Base-by-base conservation (phyloP, 2,888 invertebrate species). In the Meteorus cinctellus region DNA sequence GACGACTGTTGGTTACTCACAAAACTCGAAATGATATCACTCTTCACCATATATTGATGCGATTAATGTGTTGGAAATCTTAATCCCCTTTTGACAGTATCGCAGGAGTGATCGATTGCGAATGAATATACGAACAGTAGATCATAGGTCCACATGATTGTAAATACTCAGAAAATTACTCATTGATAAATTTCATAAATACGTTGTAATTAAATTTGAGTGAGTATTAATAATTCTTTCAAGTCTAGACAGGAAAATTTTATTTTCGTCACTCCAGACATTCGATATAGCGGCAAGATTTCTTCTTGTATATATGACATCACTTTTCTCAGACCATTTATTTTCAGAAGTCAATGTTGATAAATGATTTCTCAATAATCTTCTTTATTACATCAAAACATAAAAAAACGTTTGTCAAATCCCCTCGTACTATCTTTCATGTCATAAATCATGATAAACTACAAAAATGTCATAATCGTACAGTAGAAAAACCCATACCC, bases 41-140 rank as follows among this genome's bases (percentile, higher is more conserved):
- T 14, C 36, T 70, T 5, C 45, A 70, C 66, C 65, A 77, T 71
- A 19, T 55, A 71, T 71, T 48, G 19, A 48, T 29, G 62, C 34
- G 74, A 74, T 74, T 73, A 76, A 41, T 59, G 60, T 66, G 59
- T 41, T 65, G 24, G 69, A 77, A 80, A 79, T 77, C 65, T 80
- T 81, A 80, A 81, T 81, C 80, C 80, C 16, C 74, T 72, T 77
- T 71, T 78, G 80, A 81, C 77, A 80, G 76, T 81, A 80, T 78
- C 78, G 75, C 72, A 62, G 66, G 67, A 76, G 71, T 77, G 77
- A 78, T 79, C 76, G 78, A 79, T 81, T 72, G 76, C 6, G 16
- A 51, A 48, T 60, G 5, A 19, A 60, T 60, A 48, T 48, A 48
- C 16, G 16, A 48, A n/a, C n/a, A 48, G 65, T 19, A 27, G 71